phyloP scores from a whole-genome alignment of 1,140 invertebrate genomes.

The Rhyacophila brunnea region DNA sequence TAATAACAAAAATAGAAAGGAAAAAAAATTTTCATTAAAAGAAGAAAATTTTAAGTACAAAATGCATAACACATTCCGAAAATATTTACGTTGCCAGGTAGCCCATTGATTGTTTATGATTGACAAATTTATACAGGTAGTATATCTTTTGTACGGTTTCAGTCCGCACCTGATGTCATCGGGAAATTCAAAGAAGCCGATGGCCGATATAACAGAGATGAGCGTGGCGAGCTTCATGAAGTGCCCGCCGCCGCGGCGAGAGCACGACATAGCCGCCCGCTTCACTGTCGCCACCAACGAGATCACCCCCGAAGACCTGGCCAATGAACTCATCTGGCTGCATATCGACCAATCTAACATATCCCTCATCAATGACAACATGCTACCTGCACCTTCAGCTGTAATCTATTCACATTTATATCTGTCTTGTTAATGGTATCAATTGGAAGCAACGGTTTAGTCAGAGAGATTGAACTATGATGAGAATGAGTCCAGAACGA shows the following conservation, averaged over 20 bases:
- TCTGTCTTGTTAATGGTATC: neutral
- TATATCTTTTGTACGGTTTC: neutral
- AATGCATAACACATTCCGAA: too few species aligned
- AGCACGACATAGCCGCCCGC: conserved; percentile 19
- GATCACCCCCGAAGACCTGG: conserved; percentile 49
- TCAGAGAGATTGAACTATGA: too few species aligned
- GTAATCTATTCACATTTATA: conserved; percentile 1
- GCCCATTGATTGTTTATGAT: too few species aligned
- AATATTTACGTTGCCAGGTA: too few species aligned
- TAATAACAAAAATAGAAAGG: too few species aligned
- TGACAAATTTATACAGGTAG: too few species aligned
- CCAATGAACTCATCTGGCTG: conserved; percentile 48
- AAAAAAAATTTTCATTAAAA: too few species aligned
- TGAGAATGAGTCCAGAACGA: too few species aligned
- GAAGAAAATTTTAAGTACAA: too few species aligned
- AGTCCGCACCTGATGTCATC: neutral
- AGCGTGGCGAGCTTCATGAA: conserved; percentile 20
- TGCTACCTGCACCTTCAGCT: neutral
- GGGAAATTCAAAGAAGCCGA: neutral
- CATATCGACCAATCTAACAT: conserved; percentile 47
- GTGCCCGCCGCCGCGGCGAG: conserved; percentile 25
- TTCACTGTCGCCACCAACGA: conserved; percentile 31
- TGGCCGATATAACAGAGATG: conserved; percentile 10
- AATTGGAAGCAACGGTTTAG: too few species aligned
- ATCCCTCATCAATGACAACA: conserved; percentile 27